Percentiles rank a stretch among this genome's conserved stretches.
These are phyloP conservation scores for Chondrilla cf. caribensis DNA, from an alignment of 37 sponge, comb jelly and placozoan species.

Conservation along the genomic window DNA sequence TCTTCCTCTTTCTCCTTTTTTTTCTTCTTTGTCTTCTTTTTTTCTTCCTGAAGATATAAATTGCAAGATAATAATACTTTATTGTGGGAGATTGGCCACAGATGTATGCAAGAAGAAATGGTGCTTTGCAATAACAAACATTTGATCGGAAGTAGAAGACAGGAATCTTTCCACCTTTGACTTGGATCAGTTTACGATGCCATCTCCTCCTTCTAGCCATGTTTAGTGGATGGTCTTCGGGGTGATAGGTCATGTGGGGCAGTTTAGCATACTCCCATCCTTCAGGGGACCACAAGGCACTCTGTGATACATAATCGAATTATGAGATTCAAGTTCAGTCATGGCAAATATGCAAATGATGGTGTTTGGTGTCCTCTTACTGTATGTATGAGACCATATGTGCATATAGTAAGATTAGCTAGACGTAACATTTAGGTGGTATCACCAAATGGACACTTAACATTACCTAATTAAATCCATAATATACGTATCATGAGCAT, in stretches of 20 bases:
- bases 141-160: conserved; percentile 37
- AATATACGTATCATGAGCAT: no score
- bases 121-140: no score
- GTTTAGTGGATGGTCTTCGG: conserved; percentile 62
- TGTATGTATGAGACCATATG: neutral
- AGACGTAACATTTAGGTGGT: no score
- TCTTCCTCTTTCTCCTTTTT: no score
- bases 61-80: neutral
- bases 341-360: no score
- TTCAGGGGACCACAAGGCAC: conserved; percentile 46
- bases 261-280: conserved; percentile 94
- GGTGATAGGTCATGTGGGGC: conserved; percentile 66
- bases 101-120: no score
- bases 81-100: neutral
- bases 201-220: conserved; percentile 41
- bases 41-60: conserved; percentile 9
- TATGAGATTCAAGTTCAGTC: no score
- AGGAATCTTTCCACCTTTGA: conserved; percentile 18
- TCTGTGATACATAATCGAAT: no score
- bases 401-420: neutral
- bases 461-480: no score
- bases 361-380: no score
- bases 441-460: no score
- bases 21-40: neutral
- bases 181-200: conserved; percentile 75